Conservation (phyloP, 2,797 vertebrate species). For the Phalloptychus januarius region DNA sequence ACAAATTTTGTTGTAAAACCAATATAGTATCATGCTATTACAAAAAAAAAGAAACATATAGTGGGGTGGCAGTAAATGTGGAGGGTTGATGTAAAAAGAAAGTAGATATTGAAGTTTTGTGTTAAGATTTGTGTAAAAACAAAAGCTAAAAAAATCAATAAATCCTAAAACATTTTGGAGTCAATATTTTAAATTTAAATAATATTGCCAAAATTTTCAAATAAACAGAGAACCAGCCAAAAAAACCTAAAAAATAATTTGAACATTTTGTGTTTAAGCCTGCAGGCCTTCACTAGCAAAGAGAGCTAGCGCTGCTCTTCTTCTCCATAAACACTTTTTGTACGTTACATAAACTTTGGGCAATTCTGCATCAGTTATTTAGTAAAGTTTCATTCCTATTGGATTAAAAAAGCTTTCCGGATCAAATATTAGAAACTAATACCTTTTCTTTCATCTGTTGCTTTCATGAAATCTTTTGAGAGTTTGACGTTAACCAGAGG, state of each 20-base stretch:
- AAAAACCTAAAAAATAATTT: neutral
- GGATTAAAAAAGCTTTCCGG: neutral
- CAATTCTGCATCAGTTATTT: neutral
- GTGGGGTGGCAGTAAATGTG: neutral
- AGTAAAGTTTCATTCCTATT: neutral
- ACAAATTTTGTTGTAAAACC: neutral
- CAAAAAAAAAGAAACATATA: neutral
- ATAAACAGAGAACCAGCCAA: neutral
- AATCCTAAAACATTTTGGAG: neutral
- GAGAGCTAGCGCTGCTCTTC: neutral
- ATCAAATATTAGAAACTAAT: neutral
- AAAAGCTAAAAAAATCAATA: neutral
- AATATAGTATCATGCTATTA: neutral
- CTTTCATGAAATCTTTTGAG: neutral
- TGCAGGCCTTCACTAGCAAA: neutral
- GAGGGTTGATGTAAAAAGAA: neutral
- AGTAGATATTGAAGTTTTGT: neutral
- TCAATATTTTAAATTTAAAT: neutral
- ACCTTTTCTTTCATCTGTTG: neutral
- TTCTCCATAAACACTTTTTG: neutral
- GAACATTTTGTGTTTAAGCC: neutral
- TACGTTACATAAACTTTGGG: neutral
- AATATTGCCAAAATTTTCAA: neutral
- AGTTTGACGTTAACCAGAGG: neutral
- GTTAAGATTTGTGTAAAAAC: neutral